Base-by-base conservation (phyloP, 2,888 invertebrate species). In the Lasioglossum marginatum region DNA sequence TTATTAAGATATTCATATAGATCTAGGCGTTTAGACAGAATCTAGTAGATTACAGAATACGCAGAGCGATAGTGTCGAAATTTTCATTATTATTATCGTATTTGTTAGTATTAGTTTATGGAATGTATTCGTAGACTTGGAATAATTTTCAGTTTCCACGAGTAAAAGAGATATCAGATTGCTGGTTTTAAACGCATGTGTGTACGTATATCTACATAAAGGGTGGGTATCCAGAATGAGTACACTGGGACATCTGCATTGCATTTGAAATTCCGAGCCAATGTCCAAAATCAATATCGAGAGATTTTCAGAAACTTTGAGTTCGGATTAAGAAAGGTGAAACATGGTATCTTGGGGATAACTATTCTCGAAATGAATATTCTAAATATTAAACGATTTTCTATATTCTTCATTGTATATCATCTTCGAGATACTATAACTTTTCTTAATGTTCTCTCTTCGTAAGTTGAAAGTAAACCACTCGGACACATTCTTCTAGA, bases 161-260 rank as follows among this genome's bases (percentile, higher is more conserved):
- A 37, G 37, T 70, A 40, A 37, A 70, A 40, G 12, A 40, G 37
- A 37, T 70, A 12, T 40, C n/a, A 23, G 37, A 70, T 37, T n/a
- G 37, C 70, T 37, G 23, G 70, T 40, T 70, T 70, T 70, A 70
- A 70, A 40, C n/a, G 70, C 75, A 45, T 45, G 71, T 27, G 40
- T 72, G 27, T 72, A 72, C 43, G 27, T 45, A 45, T 43, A 43
- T 70, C 37, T n/a, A 40, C 70, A 40, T 70, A 70, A 40, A 70
- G 40, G 40, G 40, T 70, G 70, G 70, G 70, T 77, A 80, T 86
- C 75, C 81, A n/a, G 40, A 70, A 70, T 40, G 68, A 68, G 23
- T 68, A 68, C 12, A 68, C 4, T 37, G 14, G 70, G 40, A 70
- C 23, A 40, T 70, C n/a, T 40, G 70, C 40, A 40, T 70, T 40